These are phyloP conservation scores for Thripadectes ignobilis DNA, from an alignment of 2,797 vertebrate species.

Conservation along the genomic window DNA sequence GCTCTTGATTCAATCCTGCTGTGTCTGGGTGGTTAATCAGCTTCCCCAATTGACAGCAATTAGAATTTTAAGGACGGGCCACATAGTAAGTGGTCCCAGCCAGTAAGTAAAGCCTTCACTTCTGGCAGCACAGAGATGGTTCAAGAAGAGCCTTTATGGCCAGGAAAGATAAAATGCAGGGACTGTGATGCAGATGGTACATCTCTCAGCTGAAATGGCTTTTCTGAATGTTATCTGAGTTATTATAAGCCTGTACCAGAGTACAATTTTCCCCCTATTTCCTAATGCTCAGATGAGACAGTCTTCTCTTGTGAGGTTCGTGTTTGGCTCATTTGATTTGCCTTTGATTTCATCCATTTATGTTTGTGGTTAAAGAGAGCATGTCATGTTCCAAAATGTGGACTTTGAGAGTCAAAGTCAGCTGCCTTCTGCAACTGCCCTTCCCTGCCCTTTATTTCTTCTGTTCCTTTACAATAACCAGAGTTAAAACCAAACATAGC, in stretches of 20 bases:
- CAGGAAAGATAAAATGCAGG: neutral
- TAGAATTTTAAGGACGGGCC: neutral
- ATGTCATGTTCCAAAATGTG: neutral
- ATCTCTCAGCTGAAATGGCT: neutral
- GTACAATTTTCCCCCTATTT: accelerated
- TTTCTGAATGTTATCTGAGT: neutral
- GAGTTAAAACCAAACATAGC: neutral
- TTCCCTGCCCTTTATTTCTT: neutral
- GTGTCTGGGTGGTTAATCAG: neutral
- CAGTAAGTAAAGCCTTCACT: neutral
- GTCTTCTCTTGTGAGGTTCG: neutral
- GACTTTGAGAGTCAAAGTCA: neutral
- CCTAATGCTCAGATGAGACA: neutral
- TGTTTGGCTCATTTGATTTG: neutral
- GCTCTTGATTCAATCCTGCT: neutral
- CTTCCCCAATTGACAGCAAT: neutral
- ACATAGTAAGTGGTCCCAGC: neutral
- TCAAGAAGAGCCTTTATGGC: neutral
- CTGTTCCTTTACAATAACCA: neutral
- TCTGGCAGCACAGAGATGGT: neutral
- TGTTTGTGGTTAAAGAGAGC: neutral
- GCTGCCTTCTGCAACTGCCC: neutral
- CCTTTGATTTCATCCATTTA: neutral
- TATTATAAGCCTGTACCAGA: neutral
- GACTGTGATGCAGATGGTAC: neutral